Percentiles rank a stretch among this genome's conserved stretches.
These are phyloP conservation scores for Caenorhabditis afra DNA, from an alignment of 2,888 invertebrate genomes.

Conservation along the genomic window DNA sequence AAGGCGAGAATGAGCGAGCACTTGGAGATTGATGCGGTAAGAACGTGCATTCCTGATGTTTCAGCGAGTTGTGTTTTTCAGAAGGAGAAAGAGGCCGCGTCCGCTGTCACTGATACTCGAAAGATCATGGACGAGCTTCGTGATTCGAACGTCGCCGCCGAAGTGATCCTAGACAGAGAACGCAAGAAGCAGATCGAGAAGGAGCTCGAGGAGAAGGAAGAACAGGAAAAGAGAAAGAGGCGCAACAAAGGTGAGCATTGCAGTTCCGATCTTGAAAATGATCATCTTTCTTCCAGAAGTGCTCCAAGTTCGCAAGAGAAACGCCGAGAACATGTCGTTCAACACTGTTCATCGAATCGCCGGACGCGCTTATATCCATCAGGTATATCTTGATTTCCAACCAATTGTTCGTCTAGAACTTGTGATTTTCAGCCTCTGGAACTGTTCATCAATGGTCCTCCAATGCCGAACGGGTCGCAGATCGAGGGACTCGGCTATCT, in stretches of 20 bases:
- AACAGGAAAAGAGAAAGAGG: slow-evolving; percentile 83
- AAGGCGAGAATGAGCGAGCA: slow-evolving; percentile 61
- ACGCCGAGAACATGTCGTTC: slow-evolving; percentile 68
- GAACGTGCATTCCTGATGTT: background rate
- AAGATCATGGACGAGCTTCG: slow-evolving; percentile 95
- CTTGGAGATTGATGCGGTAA: slow-evolving; percentile 57
- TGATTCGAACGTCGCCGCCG: slow-evolving; percentile 92
- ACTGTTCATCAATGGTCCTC: slow-evolving; percentile 66
- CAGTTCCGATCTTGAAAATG: background rate
- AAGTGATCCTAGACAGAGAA: slow-evolving; percentile 84
- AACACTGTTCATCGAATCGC: slow-evolving; percentile 54
- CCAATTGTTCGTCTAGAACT: background rate
- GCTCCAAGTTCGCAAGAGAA: slow-evolving; percentile 60
- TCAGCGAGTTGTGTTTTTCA: slow-evolving; percentile 42
- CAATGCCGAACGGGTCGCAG: slow-evolving; percentile 53
- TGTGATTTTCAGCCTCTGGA: slow-evolving; percentile 53
- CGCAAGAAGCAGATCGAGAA: slow-evolving; percentile 84
- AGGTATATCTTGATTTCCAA: slow-evolving; percentile 22
- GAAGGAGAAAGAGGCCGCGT: slow-evolving; percentile 57
- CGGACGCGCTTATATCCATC: slow-evolving; percentile 63
- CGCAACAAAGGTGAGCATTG: slow-evolving; percentile 83
- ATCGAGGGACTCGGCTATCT: slow-evolving; percentile 64
- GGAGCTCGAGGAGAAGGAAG: slow-evolving; percentile 81
- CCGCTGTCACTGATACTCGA: slow-evolving; percentile 81
- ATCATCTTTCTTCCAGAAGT: slow-evolving; percentile 47